Evolutionary conservation across 2,888 invertebrate genomes (phyloP), one percentile per base, ranked within the genome.

Genomic region (Nomada fucata): DNA sequence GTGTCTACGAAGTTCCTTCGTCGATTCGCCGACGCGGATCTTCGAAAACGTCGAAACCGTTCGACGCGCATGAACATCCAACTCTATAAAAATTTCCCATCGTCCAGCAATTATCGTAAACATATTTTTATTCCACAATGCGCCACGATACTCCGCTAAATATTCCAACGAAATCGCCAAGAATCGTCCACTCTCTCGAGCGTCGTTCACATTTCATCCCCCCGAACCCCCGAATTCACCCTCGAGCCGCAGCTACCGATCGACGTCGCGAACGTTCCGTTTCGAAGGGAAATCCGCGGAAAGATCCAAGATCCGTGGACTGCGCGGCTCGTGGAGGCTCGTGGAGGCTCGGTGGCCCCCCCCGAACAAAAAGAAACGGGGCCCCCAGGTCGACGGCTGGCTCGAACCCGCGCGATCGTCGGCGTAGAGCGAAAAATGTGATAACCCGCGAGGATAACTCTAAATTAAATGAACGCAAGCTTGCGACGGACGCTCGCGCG

Each of bases 381-480:
- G n/a, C n/a, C n/a, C 15, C 11, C 47, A 23, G 47, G 36, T 55
- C 55, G 67, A 67, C 52, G 75, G 75, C 55, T 44, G 78, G 13
- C 53, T 55, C 61, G 50, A 50, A 78, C 74, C 68, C 55, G 26
- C 73, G 75, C 42, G 50, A 44, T 44, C 63, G 61, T 72, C 86
- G 81, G 86, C 83, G 81, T 77, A 79, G 87, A 86, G 89, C 85
- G 89, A 90, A 92, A 91, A 90, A 89, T 92, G 92, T 92, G 92
- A 92, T 92, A 92, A 91, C 88, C 87, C 89, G 90, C 86, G 89
- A 91, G 88, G 87, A 89, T 88, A 88, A 88, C 79, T 82, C 82
- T 81, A 88, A 90, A 89, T 78, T 88, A 89, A 84, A 84, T 83
- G 84, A 83, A 88, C 83, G 85, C 87, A 76, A 84, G 76, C 81